Evolutionary conservation across 1,140 invertebrate species (phyloP), one percentile per base, ranked within the genome.

Genomic region (Brachystomella parvula): DNA sequence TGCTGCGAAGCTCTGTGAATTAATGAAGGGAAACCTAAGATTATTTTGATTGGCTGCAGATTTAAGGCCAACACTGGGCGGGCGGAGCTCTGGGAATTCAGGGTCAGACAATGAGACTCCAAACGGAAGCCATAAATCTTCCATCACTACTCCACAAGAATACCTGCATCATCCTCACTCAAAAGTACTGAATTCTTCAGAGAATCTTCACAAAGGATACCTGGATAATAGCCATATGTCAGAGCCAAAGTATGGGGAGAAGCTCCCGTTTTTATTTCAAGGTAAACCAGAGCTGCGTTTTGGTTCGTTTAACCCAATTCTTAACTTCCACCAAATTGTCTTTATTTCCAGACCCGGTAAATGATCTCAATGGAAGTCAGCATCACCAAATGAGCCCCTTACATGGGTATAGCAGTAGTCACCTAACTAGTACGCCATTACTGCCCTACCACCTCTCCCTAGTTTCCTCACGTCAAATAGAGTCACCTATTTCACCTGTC

Each of bases 101-200:
- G 70, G 70, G n/a, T 71, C 69, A 19, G 72, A 73, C 61, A 73
- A 73, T 66, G 72, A 73, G 49, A 70, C 66, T 49, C 66, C 69
- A 59, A 65, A 63, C 53, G 35, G 64, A 26, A 39, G 31, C 47
- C 30, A n/a, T n/a, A n/a, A n/a, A n/a, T n/a, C 9, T 59, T 17
- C 31, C n/a, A 53, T 63, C 19, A 61, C 62, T 12, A 44, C 17
- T 3, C 61, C 61, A 26, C 64, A 69, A 61, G 70, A 72, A 26
- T 67, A 69, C n/a, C n/a, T n/a, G n/a, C n/a, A n/a, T 53, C 9
- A 56, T 33, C 56, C 61, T 19, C 61, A 68, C 24, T 44, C 47
- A 26, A 71, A 73, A 61, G 65, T 71, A 19, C 63, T 73, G 32
- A 73, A 73, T 61, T 73, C 71, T 12, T 70, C 66, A 12, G 71